Conservation (phyloP, 2,888 invertebrate genomes). For the Hermodice carunculata region DNA sequence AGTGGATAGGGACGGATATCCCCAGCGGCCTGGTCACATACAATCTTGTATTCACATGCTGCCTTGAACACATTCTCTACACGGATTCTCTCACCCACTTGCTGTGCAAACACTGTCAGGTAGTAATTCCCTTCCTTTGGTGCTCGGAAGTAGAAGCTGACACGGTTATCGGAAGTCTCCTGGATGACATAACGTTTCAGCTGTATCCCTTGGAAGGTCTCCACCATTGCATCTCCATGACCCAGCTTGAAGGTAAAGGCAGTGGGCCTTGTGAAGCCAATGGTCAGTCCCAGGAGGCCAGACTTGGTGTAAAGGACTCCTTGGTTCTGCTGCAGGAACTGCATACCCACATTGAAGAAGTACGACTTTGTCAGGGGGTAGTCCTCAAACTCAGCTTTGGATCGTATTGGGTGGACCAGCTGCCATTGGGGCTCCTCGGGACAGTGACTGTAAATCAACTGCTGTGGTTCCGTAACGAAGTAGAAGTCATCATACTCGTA, state of each 20-base stretch:
- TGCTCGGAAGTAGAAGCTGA: conserved; percentile 64
- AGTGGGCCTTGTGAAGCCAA: conserved; percentile 66
- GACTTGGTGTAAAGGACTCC: conserved; percentile 65
- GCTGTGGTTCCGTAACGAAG: conserved; percentile 96
- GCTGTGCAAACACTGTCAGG: conserved; percentile 68
- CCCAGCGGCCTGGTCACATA: conserved; percentile 59
- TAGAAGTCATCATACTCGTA: conserved; percentile 99
- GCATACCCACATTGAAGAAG: conserved; percentile 70
- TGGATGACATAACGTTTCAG: conserved; percentile 67
- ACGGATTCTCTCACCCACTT: conserved; percentile 61
- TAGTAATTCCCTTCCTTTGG: conserved; percentile 64
- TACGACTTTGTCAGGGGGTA: conserved; percentile 69
- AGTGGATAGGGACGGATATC: conserved; percentile 65
- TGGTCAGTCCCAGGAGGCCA: conserved; percentile 64
- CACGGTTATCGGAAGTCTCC: conserved; percentile 65
- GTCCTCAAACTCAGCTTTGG: conserved; percentile 63
- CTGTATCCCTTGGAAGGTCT: conserved; percentile 55
- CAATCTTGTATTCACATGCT: conserved; percentile 68
- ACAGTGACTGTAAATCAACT: conserved; percentile 69
- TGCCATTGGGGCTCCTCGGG: conserved; percentile 67
- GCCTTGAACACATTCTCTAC: conserved; percentile 69
- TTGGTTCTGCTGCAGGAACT: conserved; percentile 51
- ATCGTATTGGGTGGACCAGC: conserved; percentile 51
- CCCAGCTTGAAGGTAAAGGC: conserved; percentile 69
- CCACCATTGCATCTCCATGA: conserved; percentile 59